phyloP scores from a whole-genome alignment of 2,888 invertebrate species.

The Pseudoips prasinana region DNA sequence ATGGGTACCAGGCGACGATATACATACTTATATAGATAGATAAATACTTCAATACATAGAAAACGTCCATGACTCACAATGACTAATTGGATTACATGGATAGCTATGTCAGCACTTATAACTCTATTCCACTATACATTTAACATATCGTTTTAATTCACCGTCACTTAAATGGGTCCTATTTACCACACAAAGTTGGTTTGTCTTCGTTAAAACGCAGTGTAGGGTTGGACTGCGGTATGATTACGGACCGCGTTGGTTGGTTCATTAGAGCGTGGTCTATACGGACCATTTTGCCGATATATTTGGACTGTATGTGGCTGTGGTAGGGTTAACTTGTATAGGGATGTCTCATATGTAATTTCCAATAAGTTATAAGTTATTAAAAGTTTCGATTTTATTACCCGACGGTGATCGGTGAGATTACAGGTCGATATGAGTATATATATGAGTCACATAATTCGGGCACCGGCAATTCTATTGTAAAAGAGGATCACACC shows the following conservation, averaged over 20 bases:
- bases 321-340: slow-evolving; percentile 17
- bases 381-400: too few relatives aligned
- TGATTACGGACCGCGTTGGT: slow-evolving; percentile 25
- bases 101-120: not conserved
- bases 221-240: slow-evolving; percentile 21
- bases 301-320: slow-evolving; percentile 20
- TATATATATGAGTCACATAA: too few relatives aligned
- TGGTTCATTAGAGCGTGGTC: slow-evolving; percentile 33
- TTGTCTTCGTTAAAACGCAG: slow-evolving; percentile 19
- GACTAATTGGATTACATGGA: too few relatives aligned
- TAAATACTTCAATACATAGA: too few relatives aligned
- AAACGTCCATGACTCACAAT: too few relatives aligned
- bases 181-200: slow-evolving; percentile 8
- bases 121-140: not conserved
- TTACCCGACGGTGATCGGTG: too few relatives aligned
- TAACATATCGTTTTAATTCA: not conserved
- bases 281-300: slow-evolving; percentile 19
- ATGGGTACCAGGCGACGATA: too few relatives aligned
- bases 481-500: too few relatives aligned
- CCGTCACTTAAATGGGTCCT: not conserved
- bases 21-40: too few relatives aligned
- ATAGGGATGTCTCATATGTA: not conserved
- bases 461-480: too few relatives aligned
- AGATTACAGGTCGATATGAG: too few relatives aligned
- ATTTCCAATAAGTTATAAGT: too few relatives aligned